A percentile compares a stretch with the other conserved stretches of the same genome.
phyloP scores from a whole-genome alignment of 2,113 vertebrate genomes.

The Platycercus adscitus region DNA sequence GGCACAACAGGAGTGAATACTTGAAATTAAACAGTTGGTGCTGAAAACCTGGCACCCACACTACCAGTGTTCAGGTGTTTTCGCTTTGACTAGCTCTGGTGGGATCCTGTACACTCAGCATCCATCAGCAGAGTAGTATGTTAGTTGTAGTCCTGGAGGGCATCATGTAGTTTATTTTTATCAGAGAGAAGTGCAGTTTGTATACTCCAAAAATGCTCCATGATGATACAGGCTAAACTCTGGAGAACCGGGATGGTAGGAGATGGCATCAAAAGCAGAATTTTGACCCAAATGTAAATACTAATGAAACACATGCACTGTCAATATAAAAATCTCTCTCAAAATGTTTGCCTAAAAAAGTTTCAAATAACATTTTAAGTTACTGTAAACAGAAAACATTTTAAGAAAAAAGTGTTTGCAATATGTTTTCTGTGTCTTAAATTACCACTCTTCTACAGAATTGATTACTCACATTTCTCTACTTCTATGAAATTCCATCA shows the following conservation, averaged over 20 bases:
- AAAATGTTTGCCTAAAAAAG: not conserved
- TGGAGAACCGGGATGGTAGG: not conserved
- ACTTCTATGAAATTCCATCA: not conserved
- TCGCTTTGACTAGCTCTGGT: not conserved
- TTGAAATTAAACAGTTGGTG: not conserved
- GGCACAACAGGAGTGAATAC: not conserved
- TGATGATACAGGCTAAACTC: not conserved
- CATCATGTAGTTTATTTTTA: not conserved
- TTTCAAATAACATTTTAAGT: not conserved
- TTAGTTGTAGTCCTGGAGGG: not conserved
- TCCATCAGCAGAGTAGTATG: not conserved
- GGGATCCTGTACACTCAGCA: not conserved
- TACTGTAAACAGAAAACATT: slow-evolving; percentile 11
- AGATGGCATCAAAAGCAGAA: not conserved
- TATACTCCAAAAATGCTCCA: not conserved
- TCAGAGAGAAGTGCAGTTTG: not conserved
- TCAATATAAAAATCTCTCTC: not conserved
- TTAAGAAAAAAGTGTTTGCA: not conserved
- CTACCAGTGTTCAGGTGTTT: rapidly evolving
- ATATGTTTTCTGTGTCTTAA: slow-evolving; percentile 16
- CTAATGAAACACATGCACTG: not conserved
- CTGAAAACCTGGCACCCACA: not conserved
- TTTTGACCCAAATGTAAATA: not conserved
- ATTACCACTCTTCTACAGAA: not conserved
- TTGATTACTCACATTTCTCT: not conserved